Percentiles rank a stretch among this genome's conserved stretches.
Conservation (phyloP, 2,113 vertebrate genomes). For the Mesembrinibis cayennensis region DNA sequence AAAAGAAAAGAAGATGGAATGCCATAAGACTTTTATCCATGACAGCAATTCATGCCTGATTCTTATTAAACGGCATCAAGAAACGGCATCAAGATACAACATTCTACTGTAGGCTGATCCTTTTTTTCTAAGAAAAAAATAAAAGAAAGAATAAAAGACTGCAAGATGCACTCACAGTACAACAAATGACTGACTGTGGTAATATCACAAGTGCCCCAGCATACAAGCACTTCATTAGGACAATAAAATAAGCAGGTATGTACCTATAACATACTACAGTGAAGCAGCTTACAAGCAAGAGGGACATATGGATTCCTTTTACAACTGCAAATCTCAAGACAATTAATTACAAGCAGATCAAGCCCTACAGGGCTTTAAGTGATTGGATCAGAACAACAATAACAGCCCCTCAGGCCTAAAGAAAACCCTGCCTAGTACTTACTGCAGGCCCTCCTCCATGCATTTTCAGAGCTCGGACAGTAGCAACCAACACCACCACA, state of each 20-base stretch:
- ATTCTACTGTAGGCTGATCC: not conserved
- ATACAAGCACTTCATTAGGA: not conserved
- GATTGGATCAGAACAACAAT: not conserved
- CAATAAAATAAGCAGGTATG: not conserved
- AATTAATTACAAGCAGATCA: not conserved
- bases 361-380: not conserved
- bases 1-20: not conserved
- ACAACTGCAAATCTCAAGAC: not conserved
- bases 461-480: slow-evolving; percentile 96
- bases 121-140: not conserved
- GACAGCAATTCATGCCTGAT: not conserved
- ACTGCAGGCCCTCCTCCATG: slow-evolving; percentile 96
- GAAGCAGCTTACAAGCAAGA: not conserved
- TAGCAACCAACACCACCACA: slow-evolving; percentile 94
- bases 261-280: not conserved
- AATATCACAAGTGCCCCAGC: not conserved
- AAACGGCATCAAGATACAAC: not conserved
- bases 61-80: not conserved
- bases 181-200: not conserved
- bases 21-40: not conserved
- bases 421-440: slow-evolving; percentile 31
- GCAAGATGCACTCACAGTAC: not conserved
- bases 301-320: not conserved
- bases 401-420: not conserved
- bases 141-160: not conserved